A percentile compares a stretch with the other conserved stretches of the same genome.
Conservation (phyloP, 2,888 invertebrate genomes). For the Trissolcus brochymenae region DNA sequence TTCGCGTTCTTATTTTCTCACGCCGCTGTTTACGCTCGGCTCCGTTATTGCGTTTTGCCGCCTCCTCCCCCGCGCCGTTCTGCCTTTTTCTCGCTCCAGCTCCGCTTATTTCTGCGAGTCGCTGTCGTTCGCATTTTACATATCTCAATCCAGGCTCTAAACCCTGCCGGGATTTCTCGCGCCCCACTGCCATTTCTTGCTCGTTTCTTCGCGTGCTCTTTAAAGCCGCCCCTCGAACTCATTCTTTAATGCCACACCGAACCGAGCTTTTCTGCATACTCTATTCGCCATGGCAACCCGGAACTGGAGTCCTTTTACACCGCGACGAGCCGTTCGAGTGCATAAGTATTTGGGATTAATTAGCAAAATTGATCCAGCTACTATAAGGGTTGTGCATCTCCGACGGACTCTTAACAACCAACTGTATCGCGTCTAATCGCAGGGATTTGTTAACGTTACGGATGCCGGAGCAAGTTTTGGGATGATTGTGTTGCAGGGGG, state of each 20-base stretch:
- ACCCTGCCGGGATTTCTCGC: slow-evolving; percentile 50
- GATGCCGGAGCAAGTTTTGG: too few species aligned
- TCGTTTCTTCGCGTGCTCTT: slow-evolving; percentile 54
- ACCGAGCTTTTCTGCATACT: slow-evolving; percentile 57
- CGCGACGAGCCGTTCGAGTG: slow-evolving; percentile 8
- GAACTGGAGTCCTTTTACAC: slow-evolving; percentile 5
- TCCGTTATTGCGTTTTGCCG: background rate
- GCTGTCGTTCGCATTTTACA: slow-evolving; percentile 61
- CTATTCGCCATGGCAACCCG: slow-evolving; percentile 43
- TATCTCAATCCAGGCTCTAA: slow-evolving; percentile 55
- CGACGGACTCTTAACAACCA: slow-evolving; percentile 3
- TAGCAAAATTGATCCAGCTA: slow-evolving; percentile 31
- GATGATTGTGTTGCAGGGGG: too few species aligned
- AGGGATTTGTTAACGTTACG: background rate
- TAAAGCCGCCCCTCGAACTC: slow-evolving; percentile 36
- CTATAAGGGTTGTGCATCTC: background rate
- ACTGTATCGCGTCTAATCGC: too few species aligned
- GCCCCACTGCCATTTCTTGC: slow-evolving; percentile 48
- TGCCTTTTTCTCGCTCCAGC: slow-evolving; percentile 1
- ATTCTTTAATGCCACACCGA: slow-evolving; percentile 23
- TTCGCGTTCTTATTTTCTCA: slow-evolving; percentile 14
- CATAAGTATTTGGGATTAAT: slow-evolving; percentile 40
- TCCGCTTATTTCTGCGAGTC: slow-evolving; percentile 7
- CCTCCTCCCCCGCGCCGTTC: background rate
- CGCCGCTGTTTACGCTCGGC: slow-evolving; percentile 10